A percentile compares a stretch with the other conserved stretches of the same genome.
phyloP scores from a whole-genome alignment of 2,797 vertebrate genomes.

The Lemur catta region DNA sequence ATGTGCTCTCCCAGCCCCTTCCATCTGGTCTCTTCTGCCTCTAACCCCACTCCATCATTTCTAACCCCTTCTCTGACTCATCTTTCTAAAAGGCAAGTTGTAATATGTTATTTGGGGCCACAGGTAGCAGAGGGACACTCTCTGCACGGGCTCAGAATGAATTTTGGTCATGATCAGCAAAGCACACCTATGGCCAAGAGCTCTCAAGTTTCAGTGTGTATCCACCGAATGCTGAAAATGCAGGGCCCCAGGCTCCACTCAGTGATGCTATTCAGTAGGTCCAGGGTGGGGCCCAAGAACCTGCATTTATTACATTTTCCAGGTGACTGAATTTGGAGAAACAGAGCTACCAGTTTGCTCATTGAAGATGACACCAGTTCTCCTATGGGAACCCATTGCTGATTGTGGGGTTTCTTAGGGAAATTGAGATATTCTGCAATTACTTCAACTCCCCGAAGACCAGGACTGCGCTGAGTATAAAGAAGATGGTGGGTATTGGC shows the following conservation, averaged over 20 bases:
- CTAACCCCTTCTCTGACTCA: not conserved
- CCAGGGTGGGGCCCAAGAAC: not conserved
- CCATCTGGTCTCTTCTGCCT: not conserved
- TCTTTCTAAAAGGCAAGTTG: not conserved
- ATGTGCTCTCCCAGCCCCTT: fast-evolving
- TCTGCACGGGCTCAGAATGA: not conserved
- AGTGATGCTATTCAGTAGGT: not conserved
- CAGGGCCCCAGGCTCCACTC: not conserved
- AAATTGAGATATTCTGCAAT: not conserved
- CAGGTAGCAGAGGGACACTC: not conserved
- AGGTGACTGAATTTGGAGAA: not conserved
- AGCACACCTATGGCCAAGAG: not conserved
- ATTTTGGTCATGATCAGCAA: not conserved
- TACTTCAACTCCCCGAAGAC: not conserved
- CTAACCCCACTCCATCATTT: not conserved
- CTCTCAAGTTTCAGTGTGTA: not conserved
- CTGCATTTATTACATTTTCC: not conserved
- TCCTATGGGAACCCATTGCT: not conserved
- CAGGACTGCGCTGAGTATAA: not conserved
- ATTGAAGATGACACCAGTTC: not conserved
- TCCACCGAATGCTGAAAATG: not conserved
- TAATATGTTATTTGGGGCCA: not conserved
- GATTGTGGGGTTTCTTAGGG: not conserved
- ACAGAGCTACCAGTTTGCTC: not conserved
- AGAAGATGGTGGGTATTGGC: not conserved